A percentile compares a stretch with the other conserved stretches of the same genome.
Conservation (phyloP, 2,888 invertebrate species). For the Copidosoma aretas region DNA sequence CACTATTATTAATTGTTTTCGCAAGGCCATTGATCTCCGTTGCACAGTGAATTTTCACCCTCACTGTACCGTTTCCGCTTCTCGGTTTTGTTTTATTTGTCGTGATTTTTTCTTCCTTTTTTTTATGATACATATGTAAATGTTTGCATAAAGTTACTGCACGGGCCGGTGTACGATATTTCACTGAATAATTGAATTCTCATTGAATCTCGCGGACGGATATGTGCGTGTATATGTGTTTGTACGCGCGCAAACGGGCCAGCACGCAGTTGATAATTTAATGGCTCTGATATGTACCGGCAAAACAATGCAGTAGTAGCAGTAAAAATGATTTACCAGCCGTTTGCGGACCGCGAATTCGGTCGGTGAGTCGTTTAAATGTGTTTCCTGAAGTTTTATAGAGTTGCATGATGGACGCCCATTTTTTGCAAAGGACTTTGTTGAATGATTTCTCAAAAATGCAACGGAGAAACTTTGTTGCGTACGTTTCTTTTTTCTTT, state of each 20-base stretch:
- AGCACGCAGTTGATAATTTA: conserved; percentile 22
- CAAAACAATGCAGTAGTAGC: conserved; percentile 23
- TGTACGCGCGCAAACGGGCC: background rate
- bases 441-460: too few species aligned
- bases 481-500: too few species aligned
- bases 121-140: background rate
- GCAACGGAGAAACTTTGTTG: too few species aligned
- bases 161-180: background rate
- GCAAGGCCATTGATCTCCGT: too few species aligned
- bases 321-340: conserved; percentile 30
- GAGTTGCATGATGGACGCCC: background rate
- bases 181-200: conserved; percentile 19
- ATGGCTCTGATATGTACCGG: conserved; percentile 31
- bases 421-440: too few species aligned
- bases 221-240: background rate
- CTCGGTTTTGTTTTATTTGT: background rate
- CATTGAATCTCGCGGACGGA: background rate
- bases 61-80: background rate
- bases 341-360: background rate
- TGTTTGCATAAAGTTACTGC: background rate
- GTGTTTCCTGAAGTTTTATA: background rate
- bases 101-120: conserved; percentile 1
- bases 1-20: too few species aligned
- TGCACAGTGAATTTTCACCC: too few species aligned
- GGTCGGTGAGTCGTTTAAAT: background rate